Evolutionary conservation across 2,797 vertebrate genomes (phyloP).

Genomic region (Antrozous pallidus): DNA sequence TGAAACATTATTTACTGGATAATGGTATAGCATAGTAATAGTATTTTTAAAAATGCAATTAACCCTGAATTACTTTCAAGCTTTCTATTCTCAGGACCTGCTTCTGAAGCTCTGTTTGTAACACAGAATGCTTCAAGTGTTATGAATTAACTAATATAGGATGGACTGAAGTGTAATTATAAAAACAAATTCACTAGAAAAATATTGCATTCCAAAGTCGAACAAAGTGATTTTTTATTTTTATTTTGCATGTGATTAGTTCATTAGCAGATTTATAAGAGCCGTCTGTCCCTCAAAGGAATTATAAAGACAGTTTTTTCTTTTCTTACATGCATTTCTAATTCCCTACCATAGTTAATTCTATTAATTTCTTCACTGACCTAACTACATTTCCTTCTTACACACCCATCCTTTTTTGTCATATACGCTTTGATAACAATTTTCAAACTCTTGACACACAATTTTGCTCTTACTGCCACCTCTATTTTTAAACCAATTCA

Average conservation of each 20-base stretch:
- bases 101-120: conserved; percentile 1
- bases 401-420: not conserved
- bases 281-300: not conserved
- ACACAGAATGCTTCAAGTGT: not conserved
- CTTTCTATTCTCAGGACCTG: not conserved
- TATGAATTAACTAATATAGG: not conserved
- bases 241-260: not conserved
- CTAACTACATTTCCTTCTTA: not conserved
- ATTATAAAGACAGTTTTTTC: not conserved
- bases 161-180: not conserved
- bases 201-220: not conserved
- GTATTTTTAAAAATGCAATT: conserved; percentile 10
- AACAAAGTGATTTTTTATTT: conserved; percentile 20
- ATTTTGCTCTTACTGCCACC: not conserved
- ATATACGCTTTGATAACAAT: not conserved
- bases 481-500: conserved; percentile 25
- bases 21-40: not conserved
- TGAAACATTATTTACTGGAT: not conserved
- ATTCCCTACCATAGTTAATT: not conserved
- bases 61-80: conserved; percentile 22
- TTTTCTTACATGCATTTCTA: not conserved
- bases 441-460: not conserved
- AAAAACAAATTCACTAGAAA: conserved; percentile 46
- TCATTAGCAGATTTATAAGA: not conserved
- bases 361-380: not conserved